These are phyloP conservation scores for Microvelia longipes DNA, from an alignment of 1,140 invertebrate species.

Conservation along the genomic window DNA sequence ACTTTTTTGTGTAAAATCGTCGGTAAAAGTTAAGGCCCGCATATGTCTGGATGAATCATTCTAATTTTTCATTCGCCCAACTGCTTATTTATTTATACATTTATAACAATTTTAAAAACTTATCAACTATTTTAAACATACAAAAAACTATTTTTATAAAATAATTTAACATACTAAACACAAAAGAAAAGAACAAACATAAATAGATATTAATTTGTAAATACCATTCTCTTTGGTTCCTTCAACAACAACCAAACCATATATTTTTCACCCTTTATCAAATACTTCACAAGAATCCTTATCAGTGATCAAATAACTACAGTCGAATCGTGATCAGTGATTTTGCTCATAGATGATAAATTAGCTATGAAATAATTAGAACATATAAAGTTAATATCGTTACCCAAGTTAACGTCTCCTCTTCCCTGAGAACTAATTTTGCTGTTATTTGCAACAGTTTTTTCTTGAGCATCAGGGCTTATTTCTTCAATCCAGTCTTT, in stretches of 20 bases:
- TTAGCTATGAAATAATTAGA: neutral
- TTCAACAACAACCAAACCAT: neutral
- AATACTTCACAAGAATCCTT: neutral
- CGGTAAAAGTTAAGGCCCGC: constrained; percentile 33
- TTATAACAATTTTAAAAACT: neutral
- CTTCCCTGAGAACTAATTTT: neutral
- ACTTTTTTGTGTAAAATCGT: constrained; percentile 26
- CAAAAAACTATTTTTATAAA: too few relatives aligned
- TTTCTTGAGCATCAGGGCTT: neutral
- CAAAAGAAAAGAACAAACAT: too few relatives aligned
- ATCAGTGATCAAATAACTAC: neutral
- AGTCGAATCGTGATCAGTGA: neutral
- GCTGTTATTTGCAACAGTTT: neutral
- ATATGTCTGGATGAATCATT: constrained; percentile 25
- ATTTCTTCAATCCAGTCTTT: neutral
- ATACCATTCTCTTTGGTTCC: neutral
- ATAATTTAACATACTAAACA: too few relatives aligned
- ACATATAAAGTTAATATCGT: neutral
- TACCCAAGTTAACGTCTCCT: neutral
- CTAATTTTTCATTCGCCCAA: constrained; percentile 2
- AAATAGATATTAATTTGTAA: neutral
- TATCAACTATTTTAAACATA: too few relatives aligned
- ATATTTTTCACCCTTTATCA: neutral
- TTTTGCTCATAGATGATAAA: neutral
- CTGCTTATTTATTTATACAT: neutral